Conservation (phyloP, 2,888 invertebrate species). For the Chesias legatella region DNA sequence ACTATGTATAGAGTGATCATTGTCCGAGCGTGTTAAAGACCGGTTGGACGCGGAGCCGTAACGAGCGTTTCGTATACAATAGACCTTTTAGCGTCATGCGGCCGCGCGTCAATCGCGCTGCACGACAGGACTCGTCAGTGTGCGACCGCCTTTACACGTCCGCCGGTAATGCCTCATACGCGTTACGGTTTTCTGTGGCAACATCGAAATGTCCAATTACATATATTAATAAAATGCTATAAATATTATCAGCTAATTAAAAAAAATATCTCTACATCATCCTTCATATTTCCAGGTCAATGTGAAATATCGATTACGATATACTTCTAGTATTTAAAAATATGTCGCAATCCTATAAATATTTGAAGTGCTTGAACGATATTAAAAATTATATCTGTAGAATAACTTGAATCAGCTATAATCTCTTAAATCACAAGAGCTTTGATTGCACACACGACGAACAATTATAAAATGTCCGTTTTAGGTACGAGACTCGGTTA, state of each 20-base stretch:
- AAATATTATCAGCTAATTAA: slow-evolving; percentile 18
- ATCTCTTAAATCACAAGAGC: slow-evolving; percentile 28
- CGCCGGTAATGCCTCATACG: neutral
- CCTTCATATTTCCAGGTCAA: slow-evolving; percentile 14
- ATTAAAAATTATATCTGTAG: slow-evolving; percentile 1
- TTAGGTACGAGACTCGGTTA: slow-evolving; percentile 59
- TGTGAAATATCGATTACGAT: neutral
- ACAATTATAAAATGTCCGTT: slow-evolving; percentile 58
- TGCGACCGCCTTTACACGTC: slow-evolving; percentile 51
- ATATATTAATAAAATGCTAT: slow-evolving; percentile 1
- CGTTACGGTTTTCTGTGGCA: too few species aligned
- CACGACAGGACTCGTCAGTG: slow-evolving; percentile 41
- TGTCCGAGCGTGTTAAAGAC: slow-evolving; percentile 76
- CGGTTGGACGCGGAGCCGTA: slow-evolving; percentile 66
- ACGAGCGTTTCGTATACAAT: slow-evolving; percentile 79
- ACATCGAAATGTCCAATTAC: too few species aligned
- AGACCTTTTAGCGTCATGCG: slow-evolving; percentile 79
- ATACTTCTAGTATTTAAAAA: neutral
- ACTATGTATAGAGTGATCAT: slow-evolving; percentile 76
- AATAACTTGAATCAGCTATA: slow-evolving; percentile 4
- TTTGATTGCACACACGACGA: slow-evolving; percentile 35
- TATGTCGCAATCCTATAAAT: neutral
- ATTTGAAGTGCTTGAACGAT: slow-evolving; percentile 7
- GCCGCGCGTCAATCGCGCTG: slow-evolving; percentile 70
- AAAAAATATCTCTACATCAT: slow-evolving; percentile 7